phyloP scores from a whole-genome alignment of 2,113 vertebrate genomes.

The Apteryx mantelli region DNA sequence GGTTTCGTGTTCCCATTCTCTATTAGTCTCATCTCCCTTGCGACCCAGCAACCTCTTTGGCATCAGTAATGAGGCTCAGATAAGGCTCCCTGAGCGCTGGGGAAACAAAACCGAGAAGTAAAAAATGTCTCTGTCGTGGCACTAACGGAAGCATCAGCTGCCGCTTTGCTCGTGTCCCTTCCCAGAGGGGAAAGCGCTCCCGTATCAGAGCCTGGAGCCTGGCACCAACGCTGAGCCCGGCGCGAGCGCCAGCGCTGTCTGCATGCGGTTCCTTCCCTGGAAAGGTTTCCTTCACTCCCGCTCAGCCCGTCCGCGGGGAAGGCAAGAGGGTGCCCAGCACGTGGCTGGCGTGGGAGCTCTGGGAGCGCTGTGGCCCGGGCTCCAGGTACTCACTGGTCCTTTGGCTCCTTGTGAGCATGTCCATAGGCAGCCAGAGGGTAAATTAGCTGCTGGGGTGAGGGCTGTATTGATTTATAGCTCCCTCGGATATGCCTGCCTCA shows the following conservation, averaged over 20 bases:
- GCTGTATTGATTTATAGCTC: background rate
- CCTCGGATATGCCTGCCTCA: background rate
- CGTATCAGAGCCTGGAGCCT: background rate
- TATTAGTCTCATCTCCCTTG: background rate
- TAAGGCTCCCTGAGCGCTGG: background rate
- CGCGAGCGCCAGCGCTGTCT: background rate
- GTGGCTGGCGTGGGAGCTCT: background rate
- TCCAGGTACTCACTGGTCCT: fast-evolving
- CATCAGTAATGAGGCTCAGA: background rate
- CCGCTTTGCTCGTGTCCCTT: fast-evolving
- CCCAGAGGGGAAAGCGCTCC: background rate
- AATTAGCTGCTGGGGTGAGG: background rate
- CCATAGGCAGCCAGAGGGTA: background rate
- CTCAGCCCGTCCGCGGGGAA: background rate
- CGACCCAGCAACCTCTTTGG: background rate
- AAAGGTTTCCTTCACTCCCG: background rate
- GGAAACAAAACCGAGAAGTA: background rate
- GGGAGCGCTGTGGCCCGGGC: fast-evolving
- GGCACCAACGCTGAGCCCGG: fast-evolving
- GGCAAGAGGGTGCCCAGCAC: fast-evolving
- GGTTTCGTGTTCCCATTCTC: background rate
- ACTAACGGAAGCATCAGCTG: background rate
- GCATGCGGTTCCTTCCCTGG: background rate
- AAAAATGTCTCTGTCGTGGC: background rate
- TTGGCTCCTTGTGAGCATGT: background rate